Base-by-base conservation (phyloP, 2,888 invertebrate genomes). In the Coenonympha arcania region DNA sequence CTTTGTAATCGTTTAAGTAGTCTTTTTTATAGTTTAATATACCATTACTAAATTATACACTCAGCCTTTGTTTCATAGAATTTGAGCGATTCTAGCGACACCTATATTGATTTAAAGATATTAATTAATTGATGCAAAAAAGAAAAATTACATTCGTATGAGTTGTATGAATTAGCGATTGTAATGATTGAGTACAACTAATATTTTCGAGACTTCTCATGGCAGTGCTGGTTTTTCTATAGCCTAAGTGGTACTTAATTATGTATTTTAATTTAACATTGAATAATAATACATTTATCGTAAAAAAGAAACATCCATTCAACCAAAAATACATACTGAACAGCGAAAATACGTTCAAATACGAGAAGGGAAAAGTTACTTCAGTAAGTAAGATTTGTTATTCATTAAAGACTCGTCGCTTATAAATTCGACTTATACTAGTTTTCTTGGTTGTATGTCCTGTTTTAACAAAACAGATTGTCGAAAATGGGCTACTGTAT, bases 401-500 rank as follows among this genome's bases (percentile, higher is more conserved):
- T 16, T 15, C 8, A 33, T 8, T 6, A 15, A 33, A 6, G 6
- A 16, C 15, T 2, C 16, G 31, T 15, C 15, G 6, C 16, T 40
- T n/a, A 6, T 41, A 11, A n/a, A 16, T 26, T 34, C 9, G n/a
- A 18, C 9, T 41, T 11, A 3, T 2, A n/a, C 18, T n/a, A 16
- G 8, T 4, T 28, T 24, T 28, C 26, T n/a, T 41, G 28, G 41
- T 28, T 16, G 16, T 28, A 18, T 30, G 20, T 19, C 18, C 5
- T 43, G 8, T 41, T 41, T 11, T 6, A 19, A 28, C 15, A 15
- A 16, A 19, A 44, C 40, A 52, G 50, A 50, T 52, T 39, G 9
- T 30, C 24, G 42, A 52, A 67, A 67, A 60, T 57, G 53, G 61
- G 69, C 75, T 65, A 64, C 63, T 31, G 56, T 61, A 63, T 69